Evolutionary conservation across 2,888 invertebrate species (phyloP).

Genomic region (Pomacea canaliculata): DNA sequence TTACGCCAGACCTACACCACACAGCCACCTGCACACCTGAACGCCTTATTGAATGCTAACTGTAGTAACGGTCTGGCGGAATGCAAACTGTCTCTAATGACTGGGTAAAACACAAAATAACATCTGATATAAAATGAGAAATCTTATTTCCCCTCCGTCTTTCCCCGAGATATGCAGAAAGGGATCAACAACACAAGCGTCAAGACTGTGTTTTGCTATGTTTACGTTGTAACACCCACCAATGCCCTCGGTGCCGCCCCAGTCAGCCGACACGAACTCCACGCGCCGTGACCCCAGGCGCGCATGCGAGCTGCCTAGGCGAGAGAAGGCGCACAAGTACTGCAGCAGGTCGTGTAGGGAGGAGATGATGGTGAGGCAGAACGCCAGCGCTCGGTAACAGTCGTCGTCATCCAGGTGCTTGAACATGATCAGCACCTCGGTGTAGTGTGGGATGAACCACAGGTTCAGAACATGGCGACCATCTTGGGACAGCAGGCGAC

Average conservation of each 20-base stretch:
- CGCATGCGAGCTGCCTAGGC: slow-evolving; percentile 62
- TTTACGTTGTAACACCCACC: slow-evolving; percentile 40
- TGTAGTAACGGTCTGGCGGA: too few relatives aligned
- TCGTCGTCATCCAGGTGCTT: slow-evolving; percentile 58
- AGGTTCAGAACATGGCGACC: slow-evolving; percentile 66
- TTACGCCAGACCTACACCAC: background rate
- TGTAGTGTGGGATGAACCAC: slow-evolving; percentile 69
- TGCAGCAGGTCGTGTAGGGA: slow-evolving; percentile 68
- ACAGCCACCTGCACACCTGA: too few relatives aligned
- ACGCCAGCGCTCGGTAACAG: slow-evolving; percentile 54
- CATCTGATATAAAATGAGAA: too few relatives aligned
- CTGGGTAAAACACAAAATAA: too few relatives aligned
- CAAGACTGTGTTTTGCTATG: too few relatives aligned
- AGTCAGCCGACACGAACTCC: slow-evolving; percentile 65
- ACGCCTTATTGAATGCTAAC: too few relatives aligned
- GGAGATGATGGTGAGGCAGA: slow-evolving; percentile 58
- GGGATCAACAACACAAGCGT: background rate
- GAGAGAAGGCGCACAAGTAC: slow-evolving; percentile 66
- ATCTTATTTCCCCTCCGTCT: too few relatives aligned
- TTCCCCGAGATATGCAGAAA: background rate
- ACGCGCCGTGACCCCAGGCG: slow-evolving; percentile 57
- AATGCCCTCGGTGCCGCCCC: slow-evolving; percentile 68
- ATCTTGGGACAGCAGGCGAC: slow-evolving; percentile 61
- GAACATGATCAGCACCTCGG: slow-evolving; percentile 65
- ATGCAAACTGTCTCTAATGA: too few relatives aligned